phyloP scores from a whole-genome alignment of 2,113 vertebrate species.

The Oncorhynchus nerka region DNA sequence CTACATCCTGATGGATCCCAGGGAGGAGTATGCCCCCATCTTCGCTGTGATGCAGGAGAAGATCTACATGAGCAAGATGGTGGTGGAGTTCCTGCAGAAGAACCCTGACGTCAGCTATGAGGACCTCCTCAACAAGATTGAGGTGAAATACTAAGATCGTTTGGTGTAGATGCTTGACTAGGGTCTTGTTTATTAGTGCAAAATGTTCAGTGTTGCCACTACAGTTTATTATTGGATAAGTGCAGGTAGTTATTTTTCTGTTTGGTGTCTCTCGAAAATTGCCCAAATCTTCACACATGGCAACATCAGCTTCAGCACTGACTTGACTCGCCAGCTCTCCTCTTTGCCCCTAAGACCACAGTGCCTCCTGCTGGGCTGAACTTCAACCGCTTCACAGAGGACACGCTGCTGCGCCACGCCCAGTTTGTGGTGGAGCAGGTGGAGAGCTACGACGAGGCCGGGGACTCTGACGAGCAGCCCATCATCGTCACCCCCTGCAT shows the following conservation, averaged over 20 bases:
- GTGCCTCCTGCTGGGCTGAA: conserved; percentile 89
- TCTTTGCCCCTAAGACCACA: conserved; percentile 77
- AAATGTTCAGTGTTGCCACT: too few species aligned
- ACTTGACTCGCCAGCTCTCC: background rate
- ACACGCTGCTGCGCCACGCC: conserved; percentile 92
- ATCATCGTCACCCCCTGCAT: conserved; percentile 95
- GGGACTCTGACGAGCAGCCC: conserved; percentile 89
- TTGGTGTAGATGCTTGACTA: too few species aligned
- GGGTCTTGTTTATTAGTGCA: too few species aligned
- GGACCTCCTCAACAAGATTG: conserved; percentile 93
- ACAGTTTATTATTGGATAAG: too few species aligned
- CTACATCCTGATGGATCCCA: conserved; percentile 95
- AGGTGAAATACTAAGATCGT: conserved; percentile 67
- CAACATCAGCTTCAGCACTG: background rate
- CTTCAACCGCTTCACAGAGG: conserved; percentile 96
- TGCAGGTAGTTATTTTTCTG: too few species aligned
- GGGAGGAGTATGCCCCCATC: conserved; percentile 85
- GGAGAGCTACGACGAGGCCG: conserved; percentile 94
- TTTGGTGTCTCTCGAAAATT: too few species aligned
- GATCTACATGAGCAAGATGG: conserved; percentile 98
- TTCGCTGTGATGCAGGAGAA: conserved; percentile 97
- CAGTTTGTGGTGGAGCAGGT: conserved; percentile 98
- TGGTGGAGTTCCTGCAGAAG: conserved; percentile 93
- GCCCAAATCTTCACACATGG: background rate
- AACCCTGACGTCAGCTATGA: conserved; percentile 87